Conservation (phyloP, 1,140 invertebrate species). For the Euglossa dilemma region DNA sequence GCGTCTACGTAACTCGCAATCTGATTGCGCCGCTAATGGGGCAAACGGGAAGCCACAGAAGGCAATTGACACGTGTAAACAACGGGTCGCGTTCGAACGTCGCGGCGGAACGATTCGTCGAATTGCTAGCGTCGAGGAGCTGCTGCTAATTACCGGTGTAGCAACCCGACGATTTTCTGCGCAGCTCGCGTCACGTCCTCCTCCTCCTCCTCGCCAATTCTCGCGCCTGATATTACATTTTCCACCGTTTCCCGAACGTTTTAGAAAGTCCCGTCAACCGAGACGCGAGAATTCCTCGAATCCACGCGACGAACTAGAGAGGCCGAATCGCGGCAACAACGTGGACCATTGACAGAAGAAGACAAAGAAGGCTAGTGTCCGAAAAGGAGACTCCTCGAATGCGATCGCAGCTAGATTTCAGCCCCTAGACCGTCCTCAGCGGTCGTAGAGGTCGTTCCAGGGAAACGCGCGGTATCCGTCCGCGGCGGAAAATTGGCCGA, state of each 20-base stretch:
- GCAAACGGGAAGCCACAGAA: constrained; percentile 35
- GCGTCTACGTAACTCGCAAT: constrained; percentile 39
- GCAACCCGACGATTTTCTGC: background rate
- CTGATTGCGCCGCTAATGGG: constrained; percentile 42
- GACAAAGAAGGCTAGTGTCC: constrained; percentile 7
- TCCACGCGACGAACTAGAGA: too few species aligned
- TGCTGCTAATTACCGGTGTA: constrained; percentile 25
- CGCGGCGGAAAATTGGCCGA: background rate
- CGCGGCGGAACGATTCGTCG: background rate
- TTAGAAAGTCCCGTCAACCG: too few species aligned
- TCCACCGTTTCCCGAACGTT: background rate
- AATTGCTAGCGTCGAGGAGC: background rate
- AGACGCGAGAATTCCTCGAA: too few species aligned
- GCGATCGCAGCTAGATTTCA: background rate
- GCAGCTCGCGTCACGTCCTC: background rate
- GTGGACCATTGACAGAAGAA: background rate
- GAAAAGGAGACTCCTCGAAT: background rate
- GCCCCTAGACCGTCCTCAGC: background rate
- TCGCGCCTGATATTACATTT: background rate
- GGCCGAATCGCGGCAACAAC: constrained; percentile 11
- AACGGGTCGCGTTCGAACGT: constrained; percentile 12
- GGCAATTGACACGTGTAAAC: constrained; percentile 49
- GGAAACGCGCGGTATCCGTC: background rate
- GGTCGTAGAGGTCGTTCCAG: background rate
- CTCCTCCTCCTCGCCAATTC: background rate